Evolutionary conservation across 2,113 vertebrate species (phyloP), one percentile per base, ranked within the genome.

Genomic region (Haliaeetus leucogaster): DNA sequence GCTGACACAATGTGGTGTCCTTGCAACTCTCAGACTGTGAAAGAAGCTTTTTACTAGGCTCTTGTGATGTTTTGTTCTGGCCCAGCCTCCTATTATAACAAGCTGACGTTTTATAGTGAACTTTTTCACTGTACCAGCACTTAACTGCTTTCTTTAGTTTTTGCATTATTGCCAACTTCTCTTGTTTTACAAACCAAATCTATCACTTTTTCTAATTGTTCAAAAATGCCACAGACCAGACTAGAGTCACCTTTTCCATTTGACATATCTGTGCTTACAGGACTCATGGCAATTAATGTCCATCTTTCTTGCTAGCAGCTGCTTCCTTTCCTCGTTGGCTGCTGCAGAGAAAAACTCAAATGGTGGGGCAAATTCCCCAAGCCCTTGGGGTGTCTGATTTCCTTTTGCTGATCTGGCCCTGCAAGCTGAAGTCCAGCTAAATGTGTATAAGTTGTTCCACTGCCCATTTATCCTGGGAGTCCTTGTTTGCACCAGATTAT

Each of bases 171-270:
- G 95, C 96, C 97, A 96, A 50, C 42, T 94, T 89, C 90, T 92
- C 94, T 95, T 97, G 90, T 97, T 96, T 92, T 94, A 97, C 72
- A 97, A 97, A 97, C 88, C 90, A 92, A 88, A 81, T 89, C 90
- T 96, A 90, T 95, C 76, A 86, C 80, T 97, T 93, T 63, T 94
- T 93, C 82, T 96, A 94, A 92, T 94, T 96, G 82, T 95, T 96
- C 79, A 92, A 96, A 89, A 97, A 93, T 96, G 88, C 80, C 88
- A 86, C 50, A 74, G 67, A 93, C 90, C 90, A 96, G 96, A 96
- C 95, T 77, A 56, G 38, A 95, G 63, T 96, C 95, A 96, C 94
- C 92, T 97, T 97, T 97, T 97, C 96, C 96, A 92, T 97, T 88
- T 95, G 79, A 92, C 79, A 43, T 95, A 93, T 93, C 85, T 88